Percentiles rank a stretch among this genome's conserved stretches.
These are phyloP conservation scores for Catalaphyllia jardinei DNA, from an alignment of 64 coral and sea anemone species.

Conservation along the genomic window DNA sequence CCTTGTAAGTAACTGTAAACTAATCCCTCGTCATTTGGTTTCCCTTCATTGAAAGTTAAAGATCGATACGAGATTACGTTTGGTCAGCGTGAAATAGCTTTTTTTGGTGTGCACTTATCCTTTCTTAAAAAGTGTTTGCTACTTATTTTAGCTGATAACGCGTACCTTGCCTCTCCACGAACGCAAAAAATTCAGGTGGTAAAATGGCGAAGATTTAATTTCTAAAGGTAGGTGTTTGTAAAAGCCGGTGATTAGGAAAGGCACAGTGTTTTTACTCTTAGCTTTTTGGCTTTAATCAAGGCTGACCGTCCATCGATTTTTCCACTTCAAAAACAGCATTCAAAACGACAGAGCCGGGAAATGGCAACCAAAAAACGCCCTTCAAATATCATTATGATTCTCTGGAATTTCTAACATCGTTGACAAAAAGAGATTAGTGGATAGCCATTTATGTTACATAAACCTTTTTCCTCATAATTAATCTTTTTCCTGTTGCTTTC, in stretches of 20 bases:
- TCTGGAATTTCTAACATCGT: slow-evolving; percentile 1
- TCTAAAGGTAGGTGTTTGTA: slow-evolving; percentile 25
- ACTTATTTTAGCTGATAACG: neutral
- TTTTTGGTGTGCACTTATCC: neutral
- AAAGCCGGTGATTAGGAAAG: slow-evolving; percentile 26
- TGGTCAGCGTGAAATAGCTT: neutral
- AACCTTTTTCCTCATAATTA: slow-evolving; percentile 1
- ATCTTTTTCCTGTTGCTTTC: slow-evolving; percentile 46
- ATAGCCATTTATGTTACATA: neutral
- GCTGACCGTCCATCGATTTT: neutral
- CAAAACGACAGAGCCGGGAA: neutral
- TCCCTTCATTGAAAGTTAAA: neutral
- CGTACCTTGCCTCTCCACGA: neutral
- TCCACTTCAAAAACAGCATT: neutral
- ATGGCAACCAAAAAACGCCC: neutral
- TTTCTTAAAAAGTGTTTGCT: neutral
- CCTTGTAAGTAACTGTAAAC: neutral
- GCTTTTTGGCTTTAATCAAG: neutral
- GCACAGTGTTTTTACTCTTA: slow-evolving; percentile 5
- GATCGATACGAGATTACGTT: neutral
- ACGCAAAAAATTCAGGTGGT: neutral
- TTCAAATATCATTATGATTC: neutral
- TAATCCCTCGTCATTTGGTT: neutral
- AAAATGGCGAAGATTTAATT: slow-evolving; percentile 6
- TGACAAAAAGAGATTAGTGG: slow-evolving; percentile 29